A percentile compares a stretch with the other conserved stretches of the same genome.
phyloP scores from a whole-genome alignment of 2,797 vertebrate species.

The Ptychobarbus kaznakovi region DNA sequence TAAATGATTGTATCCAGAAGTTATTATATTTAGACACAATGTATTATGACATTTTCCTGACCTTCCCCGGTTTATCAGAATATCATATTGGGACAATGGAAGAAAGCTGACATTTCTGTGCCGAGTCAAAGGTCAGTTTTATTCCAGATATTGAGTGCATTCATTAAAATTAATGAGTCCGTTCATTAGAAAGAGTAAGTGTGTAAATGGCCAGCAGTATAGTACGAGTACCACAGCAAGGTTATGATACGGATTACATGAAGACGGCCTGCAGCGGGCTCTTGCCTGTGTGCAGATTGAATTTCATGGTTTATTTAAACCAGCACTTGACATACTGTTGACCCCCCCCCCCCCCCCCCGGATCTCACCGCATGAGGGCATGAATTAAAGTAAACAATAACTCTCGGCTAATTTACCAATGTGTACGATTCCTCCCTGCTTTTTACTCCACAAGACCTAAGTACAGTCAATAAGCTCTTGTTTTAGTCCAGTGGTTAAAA shows the following conservation, averaged over 20 bases:
- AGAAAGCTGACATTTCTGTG: constrained; percentile 51
- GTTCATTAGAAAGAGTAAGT: constrained; percentile 57
- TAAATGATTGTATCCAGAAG: constrained; percentile 46
- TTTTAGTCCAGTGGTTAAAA: constrained; percentile 38
- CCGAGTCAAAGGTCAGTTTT: constrained; percentile 52
- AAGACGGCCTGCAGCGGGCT: constrained; percentile 26
- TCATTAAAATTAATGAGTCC: constrained; percentile 65
- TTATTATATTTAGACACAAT: constrained; percentile 43
- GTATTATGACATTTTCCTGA: constrained; percentile 55
- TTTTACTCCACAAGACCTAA: constrained; percentile 13
- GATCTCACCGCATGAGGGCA: constrained; percentile 22
- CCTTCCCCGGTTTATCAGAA: constrained; percentile 49
- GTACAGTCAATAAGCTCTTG: constrained; percentile 18
- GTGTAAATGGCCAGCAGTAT: constrained; percentile 31
- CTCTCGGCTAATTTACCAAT: constrained; percentile 35
- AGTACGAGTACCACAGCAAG: constrained; percentile 13
- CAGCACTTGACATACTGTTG: constrained; percentile 37
- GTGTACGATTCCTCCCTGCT: constrained; percentile 17
- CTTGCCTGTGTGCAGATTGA: constrained; percentile 34
- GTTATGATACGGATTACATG: constrained; percentile 3
- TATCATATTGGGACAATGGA: constrained; percentile 7
- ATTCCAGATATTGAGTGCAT: constrained; percentile 45
- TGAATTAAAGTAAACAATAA: constrained; percentile 39
- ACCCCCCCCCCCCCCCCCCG: constrained; percentile 36
- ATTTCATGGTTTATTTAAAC: constrained; percentile 52